These are phyloP conservation scores for Saimiri boliviensis DNA, from an alignment of 2,113 vertebrate genomes.

Conservation along the genomic window DNA sequence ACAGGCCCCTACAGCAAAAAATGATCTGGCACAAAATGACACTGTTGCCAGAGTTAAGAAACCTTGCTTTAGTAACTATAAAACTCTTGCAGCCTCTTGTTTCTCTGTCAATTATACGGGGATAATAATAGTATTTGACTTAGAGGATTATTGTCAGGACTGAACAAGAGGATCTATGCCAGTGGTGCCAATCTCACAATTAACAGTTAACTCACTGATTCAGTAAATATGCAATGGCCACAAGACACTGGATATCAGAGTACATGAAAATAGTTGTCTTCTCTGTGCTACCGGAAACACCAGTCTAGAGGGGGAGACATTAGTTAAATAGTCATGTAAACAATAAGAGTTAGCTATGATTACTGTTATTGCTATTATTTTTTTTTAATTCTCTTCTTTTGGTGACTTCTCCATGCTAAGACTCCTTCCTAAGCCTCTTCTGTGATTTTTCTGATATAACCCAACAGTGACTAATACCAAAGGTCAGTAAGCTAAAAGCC, in stretches of 20 bases:
- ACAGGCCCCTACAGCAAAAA: not conserved
- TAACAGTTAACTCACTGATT: conserved; percentile 14
- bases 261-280: not conserved
- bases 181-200: not conserved
- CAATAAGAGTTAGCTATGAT: not conserved
- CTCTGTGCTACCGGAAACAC: not conserved
- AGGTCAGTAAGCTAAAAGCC: not conserved
- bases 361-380: not conserved
- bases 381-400: not conserved
- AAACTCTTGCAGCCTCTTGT: not conserved
- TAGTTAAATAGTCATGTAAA: not conserved
- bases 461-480: not conserved
- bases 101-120: not conserved
- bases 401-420: not conserved
- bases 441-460: not conserved
- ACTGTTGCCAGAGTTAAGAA: not conserved
- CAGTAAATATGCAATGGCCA: not conserved
- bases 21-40: not conserved
- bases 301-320: not conserved
- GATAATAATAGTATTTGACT: not conserved
- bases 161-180: not conserved
- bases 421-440: not conserved
- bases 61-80: not conserved
- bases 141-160: not conserved
- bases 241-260: not conserved